Evolutionary conservation across 23 tunicate species (phyloP).

Genomic region (Clavelina lepadiformis): DNA sequence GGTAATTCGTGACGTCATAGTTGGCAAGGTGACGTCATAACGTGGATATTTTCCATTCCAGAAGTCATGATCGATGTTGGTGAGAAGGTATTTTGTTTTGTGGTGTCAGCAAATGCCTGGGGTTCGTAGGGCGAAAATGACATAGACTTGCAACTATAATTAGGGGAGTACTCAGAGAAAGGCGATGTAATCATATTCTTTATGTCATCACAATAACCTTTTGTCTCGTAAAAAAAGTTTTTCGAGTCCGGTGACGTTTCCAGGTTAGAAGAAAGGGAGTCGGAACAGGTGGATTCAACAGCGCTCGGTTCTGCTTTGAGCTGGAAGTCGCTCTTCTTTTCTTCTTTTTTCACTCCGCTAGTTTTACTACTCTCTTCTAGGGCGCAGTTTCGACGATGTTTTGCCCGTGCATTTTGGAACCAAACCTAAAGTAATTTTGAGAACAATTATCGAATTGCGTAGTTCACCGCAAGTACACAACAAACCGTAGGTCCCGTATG

Average conservation of each 20-base stretch:
- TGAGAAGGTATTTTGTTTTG: constrained; percentile 4
- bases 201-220: constrained; percentile 8
- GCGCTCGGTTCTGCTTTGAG: constrained; percentile 1
- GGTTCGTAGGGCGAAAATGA: constrained; percentile 1
- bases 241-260: constrained; percentile 10
- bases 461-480: neutral
- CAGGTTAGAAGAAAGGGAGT: constrained; percentile 4
- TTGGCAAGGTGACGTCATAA: constrained; percentile 18
- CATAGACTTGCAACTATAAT: no score
- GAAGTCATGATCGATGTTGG: constrained; percentile 13
- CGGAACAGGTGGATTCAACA: constrained; percentile 7
- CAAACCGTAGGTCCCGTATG: no score
- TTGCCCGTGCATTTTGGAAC: constrained; percentile 96
- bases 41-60: constrained; percentile 4
- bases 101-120: constrained; percentile 4
- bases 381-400: constrained; percentile 42
- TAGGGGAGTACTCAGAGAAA: neutral
- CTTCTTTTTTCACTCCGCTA: constrained; percentile 1
- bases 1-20: constrained; percentile 1
- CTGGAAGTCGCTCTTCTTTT: neutral
- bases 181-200: neutral
- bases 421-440: constrained; percentile 77
- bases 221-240: constrained; percentile 11
- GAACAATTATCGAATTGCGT: no score
- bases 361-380: constrained; percentile 5